Evolutionary conservation across 2,888 invertebrate species (phyloP), one percentile per base, ranked within the genome.

Genomic region (Mesopsocus fuscifrons): DNA sequence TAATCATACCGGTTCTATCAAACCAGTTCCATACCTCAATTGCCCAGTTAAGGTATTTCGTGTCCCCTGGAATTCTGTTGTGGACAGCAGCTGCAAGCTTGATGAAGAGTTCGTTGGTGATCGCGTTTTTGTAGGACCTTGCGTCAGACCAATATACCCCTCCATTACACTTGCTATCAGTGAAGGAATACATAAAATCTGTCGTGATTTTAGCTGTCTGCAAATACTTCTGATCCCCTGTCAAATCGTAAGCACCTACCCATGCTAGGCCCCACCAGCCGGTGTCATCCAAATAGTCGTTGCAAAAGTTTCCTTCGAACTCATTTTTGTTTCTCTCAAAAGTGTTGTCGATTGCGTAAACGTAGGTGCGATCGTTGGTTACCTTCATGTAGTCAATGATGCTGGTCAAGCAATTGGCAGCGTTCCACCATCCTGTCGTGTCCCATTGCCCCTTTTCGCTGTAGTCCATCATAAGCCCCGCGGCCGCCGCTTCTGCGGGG

Each of bases 191-290:
- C 34, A 34, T 34, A 15, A 9, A 34, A 13, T 34, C 34, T 8
- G 8, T 9, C 6, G 18, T 18, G 15, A 9, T 9, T 15, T 34
- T 8, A 16, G 34, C 34, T 18, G 34, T 18, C 15, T 34, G 8
- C 15, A 34, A 34, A 13, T 34, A 34, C 15, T 34, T 34, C 15
- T 18, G 15, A 15, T 34, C 34, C 9, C 15, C 8, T 13, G 34
- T 9, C 34, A 34, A 34, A 18, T 34, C 34, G 15, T 34, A 34
- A 9, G 34, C 34, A 6, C 34, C 18, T 9, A 34, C 8, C 34
- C 34, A 34, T 9, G 34, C 34, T 8, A 34, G 18, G 15, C 34
- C 34, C 34, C 34, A 34, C 34, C 34, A 34, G 15, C 34, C 34
- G 15, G 16, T 34, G 34, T 34, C 34, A 18, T 34, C 34, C 15